Evolutionary conservation across 2,888 invertebrate species (phyloP), one percentile per base, ranked within the genome.

Genomic region (Cephus rjabovi): DNA sequence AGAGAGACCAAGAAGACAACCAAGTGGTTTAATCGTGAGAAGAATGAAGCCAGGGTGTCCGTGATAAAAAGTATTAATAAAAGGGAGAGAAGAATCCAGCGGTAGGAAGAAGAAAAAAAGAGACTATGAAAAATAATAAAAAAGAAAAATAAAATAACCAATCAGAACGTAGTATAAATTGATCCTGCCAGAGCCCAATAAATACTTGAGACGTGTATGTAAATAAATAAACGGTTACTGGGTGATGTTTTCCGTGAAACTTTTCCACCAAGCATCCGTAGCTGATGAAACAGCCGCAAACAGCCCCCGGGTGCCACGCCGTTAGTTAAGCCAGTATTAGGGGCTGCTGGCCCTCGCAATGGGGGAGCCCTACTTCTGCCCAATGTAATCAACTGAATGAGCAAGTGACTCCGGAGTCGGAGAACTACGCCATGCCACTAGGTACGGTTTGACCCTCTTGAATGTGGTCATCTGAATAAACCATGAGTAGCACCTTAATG

Each of bases 381-480:
- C 86, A 84, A 84, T 85, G 87, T 88, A 89, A 89, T 89, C 88
- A 87, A 88, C 85, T 85, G 88, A 89, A 89, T 87, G 89, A 89
- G 87, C 88, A 86, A 88, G 87, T 88, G 86, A 88, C 88, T 87
- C 87, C 81, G 78, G 88, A 56, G 40, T 56, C 40, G 40, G 40
- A 87, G 87, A 84, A 81, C 81, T 83, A 81, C 81, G 83, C 83
- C 83, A 79, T 79, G 83, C 81, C 81, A 76, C 9, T 30, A 30
- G 70, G 56, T 31, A 79, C 56, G 77, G 81, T 81, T 84, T 80
- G 81, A 82, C 82, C 84, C 82, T 81, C 77, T 77, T 75, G 78
- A 80, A 76, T 82, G 85, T 85, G 87, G 86, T 87, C 87, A 87
- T 86, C 87, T 89, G 88, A 89, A 89, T 89, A 89, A 89, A 89